A percentile compares a stretch with the other conserved stretches of the same genome.
Conservation (phyloP, 2,888 invertebrate species). For the Synergus gifuensis region DNA sequence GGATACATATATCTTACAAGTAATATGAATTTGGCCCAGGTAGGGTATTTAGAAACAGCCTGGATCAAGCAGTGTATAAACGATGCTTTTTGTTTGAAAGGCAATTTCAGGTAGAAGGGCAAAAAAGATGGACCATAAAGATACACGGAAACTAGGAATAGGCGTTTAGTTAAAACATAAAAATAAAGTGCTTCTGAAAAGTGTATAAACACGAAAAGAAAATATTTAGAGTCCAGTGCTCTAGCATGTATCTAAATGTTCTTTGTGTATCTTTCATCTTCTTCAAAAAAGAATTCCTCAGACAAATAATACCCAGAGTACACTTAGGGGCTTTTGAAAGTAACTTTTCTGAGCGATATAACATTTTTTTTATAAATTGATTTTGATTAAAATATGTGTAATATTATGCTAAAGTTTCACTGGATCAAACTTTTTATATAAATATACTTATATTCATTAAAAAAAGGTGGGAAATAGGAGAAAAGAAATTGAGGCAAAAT, state of each 20-base stretch:
- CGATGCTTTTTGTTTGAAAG: not conserved
- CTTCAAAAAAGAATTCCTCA: not conserved
- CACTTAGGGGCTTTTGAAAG: not conserved
- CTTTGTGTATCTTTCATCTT: conserved; percentile 10
- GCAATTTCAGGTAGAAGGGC: not conserved
- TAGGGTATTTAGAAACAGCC: not conserved
- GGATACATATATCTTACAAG: not conserved
- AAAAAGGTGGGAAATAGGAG: too few species aligned
- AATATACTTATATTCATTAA: too few species aligned
- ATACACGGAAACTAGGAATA: conserved; percentile 26
- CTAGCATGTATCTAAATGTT: not conserved
- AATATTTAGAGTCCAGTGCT: not conserved
- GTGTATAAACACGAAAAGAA: not conserved
- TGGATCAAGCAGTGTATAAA: not conserved
- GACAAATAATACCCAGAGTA: not conserved
- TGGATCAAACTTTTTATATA: too few species aligned
- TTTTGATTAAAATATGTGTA: too few species aligned
- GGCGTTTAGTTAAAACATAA: conserved; percentile 11
- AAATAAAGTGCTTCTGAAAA: conserved; percentile 34
- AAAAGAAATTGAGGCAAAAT: too few species aligned
- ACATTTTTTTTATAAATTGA: not conserved
- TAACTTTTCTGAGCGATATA: not conserved
- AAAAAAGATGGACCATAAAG: conserved; percentile 19
- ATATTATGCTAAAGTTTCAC: too few species aligned
- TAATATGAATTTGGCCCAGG: not conserved